Conservation (phyloP, 2,113 vertebrate species). For the Fregetta grallaria region DNA sequence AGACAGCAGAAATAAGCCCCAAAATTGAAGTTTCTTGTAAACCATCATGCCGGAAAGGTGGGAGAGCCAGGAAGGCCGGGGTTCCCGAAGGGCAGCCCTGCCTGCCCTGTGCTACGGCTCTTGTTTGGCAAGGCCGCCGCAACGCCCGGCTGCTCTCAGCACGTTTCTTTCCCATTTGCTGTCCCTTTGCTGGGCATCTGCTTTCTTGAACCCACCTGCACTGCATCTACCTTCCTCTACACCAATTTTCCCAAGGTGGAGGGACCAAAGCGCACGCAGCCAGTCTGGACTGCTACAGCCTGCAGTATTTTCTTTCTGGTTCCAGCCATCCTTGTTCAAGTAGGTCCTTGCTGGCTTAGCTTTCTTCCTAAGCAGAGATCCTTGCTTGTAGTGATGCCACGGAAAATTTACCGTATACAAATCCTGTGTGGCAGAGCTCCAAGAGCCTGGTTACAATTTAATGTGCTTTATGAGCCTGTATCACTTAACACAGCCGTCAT, state of each 20-base stretch:
- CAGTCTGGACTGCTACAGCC: not conserved
- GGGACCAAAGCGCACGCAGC: not conserved
- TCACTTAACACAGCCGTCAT: not conserved
- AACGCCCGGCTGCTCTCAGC: rapidly evolving
- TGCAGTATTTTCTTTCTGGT: not conserved
- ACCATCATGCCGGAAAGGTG: not conserved
- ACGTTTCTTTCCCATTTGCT: not conserved
- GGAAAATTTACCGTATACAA: not conserved
- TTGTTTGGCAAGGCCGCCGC: not conserved
- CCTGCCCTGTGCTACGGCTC: not conserved
- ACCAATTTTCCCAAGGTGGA: not conserved
- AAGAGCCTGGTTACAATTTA: not conserved
- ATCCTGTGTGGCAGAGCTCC: not conserved
- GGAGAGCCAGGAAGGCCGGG: not conserved
- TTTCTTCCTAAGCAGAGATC: not conserved
- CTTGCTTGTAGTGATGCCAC: rapidly evolving
- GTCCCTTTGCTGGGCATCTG: not conserved
- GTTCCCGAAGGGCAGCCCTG: not conserved
- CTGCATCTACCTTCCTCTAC: not conserved
- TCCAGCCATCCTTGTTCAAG: not conserved
- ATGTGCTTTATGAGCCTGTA: not conserved
- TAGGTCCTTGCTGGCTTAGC: too few relatives aligned
- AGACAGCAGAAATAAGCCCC: not conserved
- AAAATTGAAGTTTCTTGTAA: not conserved
- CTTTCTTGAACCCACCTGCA: not conserved